Base-by-base conservation (phyloP, 2,797 vertebrate genomes). In the Typhlichthys subterraneus region DNA sequence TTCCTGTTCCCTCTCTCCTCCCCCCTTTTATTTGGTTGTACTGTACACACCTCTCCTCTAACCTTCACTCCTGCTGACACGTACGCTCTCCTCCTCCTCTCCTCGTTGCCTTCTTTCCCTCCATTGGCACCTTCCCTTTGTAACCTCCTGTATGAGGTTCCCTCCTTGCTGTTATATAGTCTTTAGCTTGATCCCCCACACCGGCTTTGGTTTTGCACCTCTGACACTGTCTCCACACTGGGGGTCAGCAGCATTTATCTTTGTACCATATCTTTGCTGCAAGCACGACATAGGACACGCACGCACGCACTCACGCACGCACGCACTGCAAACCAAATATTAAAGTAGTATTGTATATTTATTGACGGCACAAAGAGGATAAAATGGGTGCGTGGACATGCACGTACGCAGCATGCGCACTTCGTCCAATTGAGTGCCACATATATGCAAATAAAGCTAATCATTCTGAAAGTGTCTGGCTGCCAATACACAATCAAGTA, bases 11-110 rank as follows among this genome's bases (percentile, higher is more conserved):
- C 48, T 63, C 65, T 45, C 52, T 54, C 23, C 12, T 55, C 55
- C 56, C 57, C 17, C 46, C 9, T 23, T 59, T 45, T 14, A 73
- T 72, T 80, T 75, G 14, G 80, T 73, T 82, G 79, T 74, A 80
- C 72, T 75, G 63, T 59, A 31, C 59, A 79, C 10, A 62, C 53
- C 31, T 73, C 61, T 52, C 67, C 49, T 63, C n/a, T 46, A 15
- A 9, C 42, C 15, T 12, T 13, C 57, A 64, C 65, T 73, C 67
- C 59, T 52, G 33, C 15, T 67, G 31, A 12, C 46, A 1, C 1
- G 9, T 19, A 58, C 11, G 9, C 9, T 59, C 31, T 3, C 51
- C 6, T 1, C 23, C 14, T 55, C 17, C 10, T 15, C n/a, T 8
- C 5, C n/a, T 45, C 15, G 5, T n/a, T 7, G 14, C 12, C 6